Evolutionary conservation across 2,113 vertebrate species (phyloP).

Genomic region (Melozone crissalis): DNA sequence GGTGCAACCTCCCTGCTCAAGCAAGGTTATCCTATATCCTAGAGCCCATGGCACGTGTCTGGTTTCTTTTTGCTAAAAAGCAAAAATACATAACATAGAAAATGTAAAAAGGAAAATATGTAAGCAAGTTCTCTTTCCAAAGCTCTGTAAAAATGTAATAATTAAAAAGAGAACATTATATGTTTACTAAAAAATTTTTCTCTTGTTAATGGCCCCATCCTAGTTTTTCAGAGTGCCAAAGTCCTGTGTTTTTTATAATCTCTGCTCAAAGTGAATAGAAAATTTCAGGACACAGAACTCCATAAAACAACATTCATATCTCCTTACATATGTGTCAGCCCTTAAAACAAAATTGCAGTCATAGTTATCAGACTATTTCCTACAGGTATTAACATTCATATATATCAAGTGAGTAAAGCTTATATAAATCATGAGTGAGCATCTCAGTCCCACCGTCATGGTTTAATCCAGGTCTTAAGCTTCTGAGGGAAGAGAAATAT

Average conservation of each 20-base stretch:
- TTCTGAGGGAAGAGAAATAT: not conserved
- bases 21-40: not conserved
- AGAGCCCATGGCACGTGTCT: fast-evolving
- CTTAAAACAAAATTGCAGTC: not conserved
- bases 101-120: not conserved
- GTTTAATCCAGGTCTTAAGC: slow-evolving; percentile 6
- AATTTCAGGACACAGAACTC: not conserved
- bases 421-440: not conserved
- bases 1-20: not conserved
- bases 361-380: not conserved
- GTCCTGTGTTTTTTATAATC: not conserved
- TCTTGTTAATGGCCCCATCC: not conserved
- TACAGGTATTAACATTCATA: not conserved
- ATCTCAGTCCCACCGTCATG: not conserved
- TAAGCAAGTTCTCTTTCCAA: not conserved
- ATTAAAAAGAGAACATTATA: not conserved
- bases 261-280: not conserved
- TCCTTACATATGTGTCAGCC: not conserved
- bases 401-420: not conserved
- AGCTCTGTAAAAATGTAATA: not conserved
- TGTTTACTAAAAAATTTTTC: not conserved
- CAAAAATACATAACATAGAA: not conserved
- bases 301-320: not conserved
- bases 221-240: not conserved
- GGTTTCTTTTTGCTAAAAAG: not conserved